A percentile compares a stretch with the other conserved stretches of the same genome.
Conservation (phyloP, 2,888 invertebrate genomes). For the Odiellus spinosus region DNA sequence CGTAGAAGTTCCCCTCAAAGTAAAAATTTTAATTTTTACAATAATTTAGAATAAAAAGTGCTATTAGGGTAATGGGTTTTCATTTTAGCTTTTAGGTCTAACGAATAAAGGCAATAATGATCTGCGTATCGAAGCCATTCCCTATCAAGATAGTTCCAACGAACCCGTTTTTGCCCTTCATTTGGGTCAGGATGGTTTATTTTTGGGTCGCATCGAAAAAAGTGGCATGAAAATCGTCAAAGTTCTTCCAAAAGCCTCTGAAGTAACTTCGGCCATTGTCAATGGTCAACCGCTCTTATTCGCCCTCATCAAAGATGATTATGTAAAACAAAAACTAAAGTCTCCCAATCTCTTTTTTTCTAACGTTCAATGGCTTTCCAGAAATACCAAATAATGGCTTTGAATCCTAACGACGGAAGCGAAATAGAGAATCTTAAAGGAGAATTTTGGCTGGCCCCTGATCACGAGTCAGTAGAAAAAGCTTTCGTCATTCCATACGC, state of each 20-base stretch:
- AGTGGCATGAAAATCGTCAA: constrained; percentile 16
- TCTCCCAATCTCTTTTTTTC: constrained; percentile 3
- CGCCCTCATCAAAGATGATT: neutral
- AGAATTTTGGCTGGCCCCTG: constrained; percentile 7
- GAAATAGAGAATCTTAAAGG: constrained; percentile 8
- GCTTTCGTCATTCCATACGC: constrained; percentile 14
- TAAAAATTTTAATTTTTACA: neutral
- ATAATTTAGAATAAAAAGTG: neutral
- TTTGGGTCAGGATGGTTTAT: constrained; percentile 10
- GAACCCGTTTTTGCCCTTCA: constrained; percentile 17
- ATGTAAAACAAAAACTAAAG: neutral
- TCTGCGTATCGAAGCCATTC: constrained; percentile 10
- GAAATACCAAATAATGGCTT: constrained; percentile 8
- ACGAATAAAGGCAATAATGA: constrained; percentile 1
- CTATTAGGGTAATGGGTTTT: too few species aligned
- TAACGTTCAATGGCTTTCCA: constrained; percentile 1
- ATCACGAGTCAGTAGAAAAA: constrained; percentile 8
- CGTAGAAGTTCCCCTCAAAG: constrained; percentile 10
- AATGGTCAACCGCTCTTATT: too few species aligned
- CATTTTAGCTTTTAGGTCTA: constrained; percentile 14
- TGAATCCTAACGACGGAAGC: constrained; percentile 4
- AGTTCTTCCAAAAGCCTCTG: constrained; percentile 9
- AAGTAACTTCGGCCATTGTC: neutral
- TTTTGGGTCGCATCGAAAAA: constrained; percentile 11
- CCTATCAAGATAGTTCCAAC: constrained; percentile 12